phyloP scores from a whole-genome alignment of 2,113 vertebrate genomes.

The Heteronetta atricapilla region DNA sequence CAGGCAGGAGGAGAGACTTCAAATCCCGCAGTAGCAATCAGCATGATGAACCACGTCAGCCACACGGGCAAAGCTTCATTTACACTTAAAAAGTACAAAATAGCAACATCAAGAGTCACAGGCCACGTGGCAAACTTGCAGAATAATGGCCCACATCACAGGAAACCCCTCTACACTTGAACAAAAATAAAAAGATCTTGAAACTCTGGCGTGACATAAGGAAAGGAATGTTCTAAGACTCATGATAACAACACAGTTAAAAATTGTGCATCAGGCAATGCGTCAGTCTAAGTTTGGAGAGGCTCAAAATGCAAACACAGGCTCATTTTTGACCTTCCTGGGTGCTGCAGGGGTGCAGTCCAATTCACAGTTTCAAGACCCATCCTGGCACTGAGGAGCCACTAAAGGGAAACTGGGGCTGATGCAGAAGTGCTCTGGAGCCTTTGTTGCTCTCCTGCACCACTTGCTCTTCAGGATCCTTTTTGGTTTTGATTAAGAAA shows the following conservation, averaged over 20 bases:
- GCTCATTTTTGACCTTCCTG: background rate
- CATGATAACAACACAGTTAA: background rate
- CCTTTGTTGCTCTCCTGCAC: background rate
- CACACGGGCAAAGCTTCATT: background rate
- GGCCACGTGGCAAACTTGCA: background rate
- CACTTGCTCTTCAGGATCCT: background rate
- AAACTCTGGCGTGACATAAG: accelerated
- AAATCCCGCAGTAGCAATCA: background rate
- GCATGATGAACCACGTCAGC: background rate
- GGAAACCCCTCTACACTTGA: background rate
- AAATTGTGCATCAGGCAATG: background rate
- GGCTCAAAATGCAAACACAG: background rate
- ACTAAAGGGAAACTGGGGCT: background rate
- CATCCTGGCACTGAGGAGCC: background rate
- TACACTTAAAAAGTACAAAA: background rate
- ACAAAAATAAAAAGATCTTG: background rate
- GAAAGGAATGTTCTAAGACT: background rate
- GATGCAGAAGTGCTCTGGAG: background rate
- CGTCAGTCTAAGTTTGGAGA: background rate
- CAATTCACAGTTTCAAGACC: background rate
- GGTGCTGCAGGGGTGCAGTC: background rate
- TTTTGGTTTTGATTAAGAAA: background rate
- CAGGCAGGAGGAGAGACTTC: background rate
- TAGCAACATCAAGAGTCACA: background rate
- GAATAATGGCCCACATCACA: background rate